phyloP scores from a whole-genome alignment of 2,113 vertebrate species.

The Channa maculata region DNA sequence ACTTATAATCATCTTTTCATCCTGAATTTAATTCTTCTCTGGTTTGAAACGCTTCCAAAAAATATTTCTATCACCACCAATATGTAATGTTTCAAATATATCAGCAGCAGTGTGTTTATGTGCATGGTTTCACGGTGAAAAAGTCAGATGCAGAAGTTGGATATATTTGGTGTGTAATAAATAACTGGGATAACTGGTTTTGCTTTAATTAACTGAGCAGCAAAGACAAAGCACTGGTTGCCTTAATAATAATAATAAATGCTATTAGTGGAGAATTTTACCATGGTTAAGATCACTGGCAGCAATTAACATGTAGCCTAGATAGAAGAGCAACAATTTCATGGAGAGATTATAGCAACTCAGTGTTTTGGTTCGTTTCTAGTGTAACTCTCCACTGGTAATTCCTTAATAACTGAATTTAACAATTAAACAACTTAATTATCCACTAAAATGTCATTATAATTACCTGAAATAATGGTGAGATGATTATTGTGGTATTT shows the following conservation, averaged over 20 bases:
- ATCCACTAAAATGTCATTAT: neutral
- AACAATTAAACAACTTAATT: constrained; percentile 18
- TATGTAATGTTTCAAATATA: neutral
- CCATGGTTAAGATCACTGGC: constrained; percentile 16
- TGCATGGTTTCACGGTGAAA: neutral
- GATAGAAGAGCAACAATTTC: constrained; percentile 8
- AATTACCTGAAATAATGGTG: neutral
- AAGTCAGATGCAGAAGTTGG: neutral
- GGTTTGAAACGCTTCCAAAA: no score
- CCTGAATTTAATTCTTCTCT: no score
- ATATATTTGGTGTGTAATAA: neutral
- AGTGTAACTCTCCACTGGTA: constrained; percentile 5
- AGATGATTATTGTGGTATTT: neutral
- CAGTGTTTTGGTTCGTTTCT: neutral
- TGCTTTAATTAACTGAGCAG: constrained; percentile 30
- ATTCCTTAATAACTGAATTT: neutral
- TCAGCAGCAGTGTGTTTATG: neutral
- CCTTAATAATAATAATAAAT: constrained; percentile 24
- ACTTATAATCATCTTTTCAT: no score
- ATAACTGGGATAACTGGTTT: neutral
- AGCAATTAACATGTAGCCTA: constrained; percentile 28
- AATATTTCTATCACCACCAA: no score
- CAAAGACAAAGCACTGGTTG: constrained; percentile 4
- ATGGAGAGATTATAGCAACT: constrained; percentile 7
- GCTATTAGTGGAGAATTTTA: constrained; percentile 23